Percentiles rank a stretch among this genome's conserved stretches.
Evolutionary conservation across 1,140 invertebrate genomes (phyloP).

Genomic region (Tetramorium alpestre): DNA sequence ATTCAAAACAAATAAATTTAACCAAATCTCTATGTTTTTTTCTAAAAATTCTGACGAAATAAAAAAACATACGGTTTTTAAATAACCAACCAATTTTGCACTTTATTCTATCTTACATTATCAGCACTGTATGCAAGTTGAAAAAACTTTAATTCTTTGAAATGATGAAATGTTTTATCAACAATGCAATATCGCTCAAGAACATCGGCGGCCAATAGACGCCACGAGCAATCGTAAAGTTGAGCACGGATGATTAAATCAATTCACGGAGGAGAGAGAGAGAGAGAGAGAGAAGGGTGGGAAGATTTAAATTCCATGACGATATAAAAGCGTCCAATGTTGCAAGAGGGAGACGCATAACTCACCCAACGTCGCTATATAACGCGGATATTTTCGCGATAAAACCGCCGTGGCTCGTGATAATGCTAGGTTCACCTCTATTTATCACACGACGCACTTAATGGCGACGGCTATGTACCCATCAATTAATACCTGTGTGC

Average conservation of each 20-base stretch:
- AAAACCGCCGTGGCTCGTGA: conserved; percentile 47
- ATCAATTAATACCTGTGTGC: conserved; percentile 66
- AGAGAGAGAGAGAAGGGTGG: no score
- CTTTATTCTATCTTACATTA: not conserved
- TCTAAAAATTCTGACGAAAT: not conserved
- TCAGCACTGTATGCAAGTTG: no score
- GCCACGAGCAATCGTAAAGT: conserved; percentile 37
- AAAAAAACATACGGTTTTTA: not conserved
- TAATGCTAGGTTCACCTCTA: conserved; percentile 53
- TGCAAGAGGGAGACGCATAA: conserved; percentile 26
- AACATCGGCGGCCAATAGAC: not conserved
- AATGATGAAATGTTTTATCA: not conserved
- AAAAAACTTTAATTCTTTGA: not conserved
- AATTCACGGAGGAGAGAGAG: not conserved
- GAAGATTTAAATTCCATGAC: conserved; percentile 44
- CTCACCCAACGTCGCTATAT: not conserved
- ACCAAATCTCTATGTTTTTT: not conserved
- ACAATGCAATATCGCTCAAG: not conserved
- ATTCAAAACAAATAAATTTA: not conserved
- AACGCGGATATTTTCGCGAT: conserved; percentile 44
- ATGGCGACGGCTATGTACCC: conserved; percentile 54
- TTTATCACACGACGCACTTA: conserved; percentile 63
- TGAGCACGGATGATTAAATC: conserved; percentile 26
- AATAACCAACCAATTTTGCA: not conserved
- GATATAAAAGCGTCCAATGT: conserved; percentile 31